Percentiles rank a stretch among this genome's conserved stretches.
Evolutionary conservation across 2,888 invertebrate genomes (phyloP).

Genomic region (Lasioglossum vierecki): DNA sequence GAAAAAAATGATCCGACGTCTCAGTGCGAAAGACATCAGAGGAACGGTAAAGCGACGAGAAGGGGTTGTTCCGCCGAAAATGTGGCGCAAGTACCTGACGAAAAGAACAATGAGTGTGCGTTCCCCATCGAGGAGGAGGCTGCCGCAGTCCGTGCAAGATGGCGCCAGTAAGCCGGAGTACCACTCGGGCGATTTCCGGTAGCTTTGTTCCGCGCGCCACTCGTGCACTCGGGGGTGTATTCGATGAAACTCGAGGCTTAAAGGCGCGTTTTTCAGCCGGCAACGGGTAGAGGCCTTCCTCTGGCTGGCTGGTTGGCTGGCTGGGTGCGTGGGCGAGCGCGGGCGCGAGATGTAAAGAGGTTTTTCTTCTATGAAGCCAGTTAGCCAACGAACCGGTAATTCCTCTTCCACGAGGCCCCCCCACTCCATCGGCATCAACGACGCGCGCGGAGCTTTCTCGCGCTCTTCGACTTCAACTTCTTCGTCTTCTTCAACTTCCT

Average conservation of each 20-base stretch:
- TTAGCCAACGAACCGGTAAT: constrained; percentile 68
- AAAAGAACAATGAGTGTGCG: constrained; percentile 59
- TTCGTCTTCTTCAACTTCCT: constrained; percentile 4
- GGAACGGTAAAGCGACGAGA: neutral
- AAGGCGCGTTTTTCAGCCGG: constrained; percentile 63
- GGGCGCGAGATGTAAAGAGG: constrained; percentile 64
- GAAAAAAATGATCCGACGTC: neutral
- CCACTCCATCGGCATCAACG: constrained; percentile 38
- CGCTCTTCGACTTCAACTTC: constrained; percentile 41
- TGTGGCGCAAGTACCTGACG: constrained; percentile 53
- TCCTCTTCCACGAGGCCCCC: constrained; percentile 41
- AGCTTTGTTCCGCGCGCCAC: constrained; percentile 69
- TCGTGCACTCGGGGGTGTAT: constrained; percentile 61
- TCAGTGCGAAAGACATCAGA: constrained; percentile 7
- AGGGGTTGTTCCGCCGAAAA: constrained; percentile 28
- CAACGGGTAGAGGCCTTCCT: constrained; percentile 13
- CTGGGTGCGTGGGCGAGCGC: constrained; percentile 36
- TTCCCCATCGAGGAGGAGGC: constrained; percentile 53
- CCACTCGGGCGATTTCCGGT: constrained; percentile 72
- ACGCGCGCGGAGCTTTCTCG: constrained; percentile 20
- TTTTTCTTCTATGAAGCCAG: constrained; percentile 72
- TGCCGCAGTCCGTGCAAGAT: constrained; percentile 59
- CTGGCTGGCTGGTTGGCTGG: constrained; percentile 3
- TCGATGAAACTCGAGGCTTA: constrained; percentile 65
- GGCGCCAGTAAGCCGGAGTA: constrained; percentile 65